Percentiles rank a stretch among this genome's conserved stretches.
These are phyloP conservation scores for Agapetus fuscipes DNA, from an alignment of 2,888 invertebrate species.

Conservation along the genomic window DNA sequence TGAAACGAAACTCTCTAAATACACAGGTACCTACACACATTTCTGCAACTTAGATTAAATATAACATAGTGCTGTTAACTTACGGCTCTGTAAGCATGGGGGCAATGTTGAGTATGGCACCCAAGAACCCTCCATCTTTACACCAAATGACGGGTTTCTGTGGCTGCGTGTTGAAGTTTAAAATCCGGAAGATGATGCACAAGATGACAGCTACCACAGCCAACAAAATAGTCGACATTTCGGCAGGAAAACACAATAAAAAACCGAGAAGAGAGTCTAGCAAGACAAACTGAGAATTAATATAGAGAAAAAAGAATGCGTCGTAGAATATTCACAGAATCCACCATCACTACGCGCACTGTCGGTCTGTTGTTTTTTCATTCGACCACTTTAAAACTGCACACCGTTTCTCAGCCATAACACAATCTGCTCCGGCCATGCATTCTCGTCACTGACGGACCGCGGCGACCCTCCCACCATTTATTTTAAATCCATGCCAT, in stretches of 20 bases:
- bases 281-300: slow-evolving; percentile 1
- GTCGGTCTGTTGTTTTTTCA: not conserved
- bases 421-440: too few relatives aligned
- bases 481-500: too few relatives aligned
- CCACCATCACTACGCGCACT: slow-evolving; percentile 1
- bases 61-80: too few relatives aligned
- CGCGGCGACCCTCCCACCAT: too few relatives aligned
- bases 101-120: slow-evolving; percentile 69
- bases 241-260: not conserved
- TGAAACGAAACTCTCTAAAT: too few relatives aligned
- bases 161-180: slow-evolving; percentile 77
- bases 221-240: slow-evolving; percentile 77
- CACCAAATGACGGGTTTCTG: slow-evolving; percentile 70
- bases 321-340: too few relatives aligned
- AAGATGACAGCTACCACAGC: slow-evolving; percentile 74
- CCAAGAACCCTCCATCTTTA: slow-evolving; percentile 64
- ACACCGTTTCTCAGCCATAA: too few relatives aligned
- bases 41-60: too few relatives aligned
- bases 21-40: too few relatives aligned
- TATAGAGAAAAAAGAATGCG: too few relatives aligned
- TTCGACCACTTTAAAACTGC: slow-evolving; percentile 3
- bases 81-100: slow-evolving; percentile 74
- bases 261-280: not conserved
- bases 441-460: too few relatives aligned
- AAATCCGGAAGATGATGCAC: slow-evolving; percentile 71